These are phyloP conservation scores for Lepisosteus osseus DNA, from an alignment of 2,113 vertebrate genomes.

Conservation along the genomic window DNA sequence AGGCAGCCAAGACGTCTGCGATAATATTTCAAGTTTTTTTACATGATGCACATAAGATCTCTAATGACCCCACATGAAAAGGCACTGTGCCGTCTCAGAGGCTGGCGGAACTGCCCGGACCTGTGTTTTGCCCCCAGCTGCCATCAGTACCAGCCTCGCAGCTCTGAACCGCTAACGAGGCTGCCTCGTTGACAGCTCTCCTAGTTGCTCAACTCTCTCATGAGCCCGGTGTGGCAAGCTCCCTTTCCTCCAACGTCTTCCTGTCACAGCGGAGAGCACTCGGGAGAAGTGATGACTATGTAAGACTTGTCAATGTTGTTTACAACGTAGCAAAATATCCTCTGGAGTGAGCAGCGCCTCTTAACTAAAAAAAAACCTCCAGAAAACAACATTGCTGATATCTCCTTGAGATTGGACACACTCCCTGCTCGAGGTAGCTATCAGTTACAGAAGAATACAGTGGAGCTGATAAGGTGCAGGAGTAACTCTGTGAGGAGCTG, in stretches of 20 bases:
- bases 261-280: not conserved
- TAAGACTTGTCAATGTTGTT: constrained; percentile 3
- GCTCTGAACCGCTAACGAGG: not conserved
- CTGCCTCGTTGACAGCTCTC: not conserved
- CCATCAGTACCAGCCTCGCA: too few relatives aligned
- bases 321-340: not conserved
- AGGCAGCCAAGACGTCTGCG: too few relatives aligned
- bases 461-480: not conserved
- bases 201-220: not conserved
- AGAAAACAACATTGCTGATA: constrained; percentile 1
- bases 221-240: not conserved
- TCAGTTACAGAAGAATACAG: not conserved
- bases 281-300: not conserved
- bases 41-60: too few relatives aligned
- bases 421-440: not conserved
- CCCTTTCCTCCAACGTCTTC: not conserved
- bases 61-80: too few relatives aligned
- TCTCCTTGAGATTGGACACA: constrained; percentile 14
- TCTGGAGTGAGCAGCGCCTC: not conserved
- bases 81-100: too few relatives aligned
- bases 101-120: too few relatives aligned
- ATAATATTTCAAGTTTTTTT: too few relatives aligned
- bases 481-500: not conserved
- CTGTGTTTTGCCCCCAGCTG: too few relatives aligned
- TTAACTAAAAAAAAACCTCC: not conserved